phyloP scores from a whole-genome alignment of 2,113 vertebrate genomes.

The Camelus dromedarius region DNA sequence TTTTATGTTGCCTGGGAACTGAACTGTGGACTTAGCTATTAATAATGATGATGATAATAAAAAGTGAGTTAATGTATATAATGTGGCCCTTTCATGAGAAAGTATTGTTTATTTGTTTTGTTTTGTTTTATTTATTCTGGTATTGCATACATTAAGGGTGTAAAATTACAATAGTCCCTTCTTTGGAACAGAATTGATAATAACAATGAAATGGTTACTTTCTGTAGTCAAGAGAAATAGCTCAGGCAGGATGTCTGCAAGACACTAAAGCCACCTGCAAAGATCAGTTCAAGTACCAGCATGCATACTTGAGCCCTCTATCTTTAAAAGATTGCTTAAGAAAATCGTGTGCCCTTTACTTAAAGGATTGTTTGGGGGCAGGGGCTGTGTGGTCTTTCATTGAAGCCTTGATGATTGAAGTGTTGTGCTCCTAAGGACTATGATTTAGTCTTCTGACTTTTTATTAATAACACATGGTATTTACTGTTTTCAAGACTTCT shows the following conservation, averaged over 20 bases:
- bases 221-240: constrained; percentile 2
- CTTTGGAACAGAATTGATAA: neutral
- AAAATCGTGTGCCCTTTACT: neutral
- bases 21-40: constrained; percentile 37
- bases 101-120: neutral
- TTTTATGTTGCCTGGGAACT: constrained; percentile 36
- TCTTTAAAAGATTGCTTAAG: neutral
- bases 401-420: neutral
- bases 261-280: neutral
- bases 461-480: neutral
- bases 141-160: neutral
- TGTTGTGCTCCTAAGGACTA: neutral
- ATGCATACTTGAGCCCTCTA: neutral
- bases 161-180: neutral
- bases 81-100: constrained; percentile 11
- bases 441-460: neutral
- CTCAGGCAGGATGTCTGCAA: neutral
- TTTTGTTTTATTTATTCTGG: neutral
- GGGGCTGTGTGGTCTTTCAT: neutral
- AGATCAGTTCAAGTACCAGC: neutral
- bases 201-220: neutral
- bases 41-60: constrained; percentile 59
- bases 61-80: constrained; percentile 25
- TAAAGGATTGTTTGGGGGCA: neutral
- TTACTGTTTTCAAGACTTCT: neutral